These are phyloP conservation scores for Riparia riparia DNA, from an alignment of 2,113 vertebrate species.

Conservation along the genomic window DNA sequence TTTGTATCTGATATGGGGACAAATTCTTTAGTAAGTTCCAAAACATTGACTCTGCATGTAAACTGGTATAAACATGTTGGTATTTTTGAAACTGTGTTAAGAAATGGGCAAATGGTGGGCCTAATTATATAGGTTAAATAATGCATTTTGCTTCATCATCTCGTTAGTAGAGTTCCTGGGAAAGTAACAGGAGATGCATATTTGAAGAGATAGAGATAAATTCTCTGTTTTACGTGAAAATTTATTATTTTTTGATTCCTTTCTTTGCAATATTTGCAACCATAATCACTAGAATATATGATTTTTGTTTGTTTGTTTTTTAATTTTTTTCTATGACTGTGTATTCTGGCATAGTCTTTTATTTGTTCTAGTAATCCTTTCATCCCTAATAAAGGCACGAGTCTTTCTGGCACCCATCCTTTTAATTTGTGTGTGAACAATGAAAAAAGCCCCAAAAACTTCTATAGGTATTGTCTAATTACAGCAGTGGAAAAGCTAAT, in stretches of 20 bases:
- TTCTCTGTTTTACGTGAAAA: not conserved
- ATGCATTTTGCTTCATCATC: not conserved
- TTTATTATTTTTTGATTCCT: not conserved
- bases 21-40: not conserved
- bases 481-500: not conserved
- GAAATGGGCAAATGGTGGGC: not conserved
- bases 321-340: not conserved
- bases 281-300: not conserved
- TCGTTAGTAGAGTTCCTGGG: not conserved
- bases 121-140: not conserved
- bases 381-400: not conserved
- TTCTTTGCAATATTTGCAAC: not conserved
- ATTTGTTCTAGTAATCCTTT: not conserved
- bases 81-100: not conserved
- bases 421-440: conserved; percentile 9
- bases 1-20: not conserved
- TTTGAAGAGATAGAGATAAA: not conserved
- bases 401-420: not conserved
- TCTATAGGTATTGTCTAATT: not conserved
- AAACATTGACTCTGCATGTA: not conserved
- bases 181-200: not conserved
- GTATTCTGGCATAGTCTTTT: not conserved
- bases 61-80: not conserved
- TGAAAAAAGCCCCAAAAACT: not conserved
- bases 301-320: not conserved